A percentile compares a stretch with the other conserved stretches of the same genome.
phyloP scores from a whole-genome alignment of 2,888 invertebrate species.

The Euzophera pinguis region DNA sequence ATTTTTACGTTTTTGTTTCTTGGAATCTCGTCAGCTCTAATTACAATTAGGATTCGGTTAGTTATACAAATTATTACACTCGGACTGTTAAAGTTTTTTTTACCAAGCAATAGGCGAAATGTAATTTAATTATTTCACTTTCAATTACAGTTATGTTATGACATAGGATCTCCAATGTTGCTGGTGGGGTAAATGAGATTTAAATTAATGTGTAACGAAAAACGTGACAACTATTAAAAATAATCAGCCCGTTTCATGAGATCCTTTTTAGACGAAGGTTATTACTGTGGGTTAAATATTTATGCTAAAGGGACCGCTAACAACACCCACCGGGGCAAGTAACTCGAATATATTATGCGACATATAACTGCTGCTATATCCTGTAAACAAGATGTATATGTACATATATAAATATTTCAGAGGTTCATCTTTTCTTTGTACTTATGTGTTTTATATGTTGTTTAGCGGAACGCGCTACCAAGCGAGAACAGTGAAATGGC shows the following conservation, averaged over 20 bases:
- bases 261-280: not conserved
- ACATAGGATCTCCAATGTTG: too few species aligned
- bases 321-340: constrained; percentile 21
- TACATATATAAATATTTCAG: constrained; percentile 2
- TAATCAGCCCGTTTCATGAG: not conserved
- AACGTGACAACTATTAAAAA: not conserved
- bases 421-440: not conserved
- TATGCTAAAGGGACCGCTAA: constrained; percentile 16
- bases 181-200: too few species aligned
- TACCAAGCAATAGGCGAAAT: too few species aligned
- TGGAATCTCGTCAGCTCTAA: not conserved
- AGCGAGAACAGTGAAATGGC: too few species aligned
- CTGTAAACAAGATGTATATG: constrained; percentile 5
- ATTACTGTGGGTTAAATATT: constrained; percentile 15
- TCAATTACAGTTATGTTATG: too few species aligned
- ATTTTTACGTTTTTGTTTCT: not conserved
- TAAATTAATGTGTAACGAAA: too few species aligned
- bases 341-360: constrained; percentile 15
- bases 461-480: too few species aligned
- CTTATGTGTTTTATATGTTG: not conserved
- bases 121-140: too few species aligned
- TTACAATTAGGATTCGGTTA: not conserved
- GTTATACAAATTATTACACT: too few species aligned
- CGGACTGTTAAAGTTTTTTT: too few species aligned
- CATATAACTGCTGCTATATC: constrained; percentile 7